Percentiles rank a stretch among this genome's conserved stretches.
These are phyloP conservation scores for Bujurquina vittata DNA, from an alignment of 2,113 vertebrate genomes.

Conservation along the genomic window DNA sequence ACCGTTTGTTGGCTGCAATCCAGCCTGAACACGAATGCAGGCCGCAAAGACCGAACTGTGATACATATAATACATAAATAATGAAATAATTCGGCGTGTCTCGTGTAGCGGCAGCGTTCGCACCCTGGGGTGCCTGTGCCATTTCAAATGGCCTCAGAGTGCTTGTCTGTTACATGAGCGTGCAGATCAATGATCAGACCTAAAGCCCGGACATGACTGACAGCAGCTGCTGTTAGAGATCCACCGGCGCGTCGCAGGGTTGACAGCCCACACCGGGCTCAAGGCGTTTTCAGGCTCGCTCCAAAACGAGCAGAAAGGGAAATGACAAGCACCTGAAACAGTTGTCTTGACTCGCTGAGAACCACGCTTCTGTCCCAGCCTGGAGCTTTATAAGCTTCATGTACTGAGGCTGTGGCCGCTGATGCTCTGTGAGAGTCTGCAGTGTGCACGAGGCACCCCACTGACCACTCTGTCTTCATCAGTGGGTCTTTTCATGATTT, in stretches of 20 bases:
- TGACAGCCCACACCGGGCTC: not conserved
- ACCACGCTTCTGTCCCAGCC: not conserved
- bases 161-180: conserved; percentile 40
- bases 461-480: not conserved
- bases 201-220: conserved; percentile 2
- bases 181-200: conserved; percentile 35
- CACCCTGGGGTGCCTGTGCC: conserved; percentile 33
- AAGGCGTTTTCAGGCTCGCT: not conserved
- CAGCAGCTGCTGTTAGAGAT: conserved; percentile 2
- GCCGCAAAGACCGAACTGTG: not conserved
- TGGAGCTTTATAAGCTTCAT: not conserved
- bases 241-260: not conserved
- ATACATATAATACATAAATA: not conserved
- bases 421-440: not conserved
- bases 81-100: not conserved
- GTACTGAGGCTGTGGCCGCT: not conserved
- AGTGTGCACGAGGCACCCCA: not conserved
- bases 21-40: not conserved
- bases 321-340: not conserved
- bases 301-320: not conserved
- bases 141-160: conserved; percentile 40
- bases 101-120: conserved; percentile 13
- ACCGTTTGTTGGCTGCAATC: not conserved
- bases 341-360: not conserved
- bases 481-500: conserved; percentile 12